Conservation (phyloP, 1,140 invertebrate species). For the Probaryconus sp. region DNA sequence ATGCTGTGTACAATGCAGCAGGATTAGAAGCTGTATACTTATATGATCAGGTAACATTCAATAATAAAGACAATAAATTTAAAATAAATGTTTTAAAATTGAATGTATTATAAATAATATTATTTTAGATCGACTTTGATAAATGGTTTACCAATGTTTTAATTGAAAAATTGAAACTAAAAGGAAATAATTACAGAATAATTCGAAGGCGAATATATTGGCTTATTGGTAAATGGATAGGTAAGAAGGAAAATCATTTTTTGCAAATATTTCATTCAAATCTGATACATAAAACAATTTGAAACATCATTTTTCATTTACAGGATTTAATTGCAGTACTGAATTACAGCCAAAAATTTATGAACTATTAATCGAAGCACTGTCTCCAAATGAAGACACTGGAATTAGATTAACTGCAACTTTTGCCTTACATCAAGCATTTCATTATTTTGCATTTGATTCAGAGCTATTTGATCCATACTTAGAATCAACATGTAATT, state of each 20-base stretch:
- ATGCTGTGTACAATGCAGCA: constrained; percentile 96
- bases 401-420: constrained; percentile 90
- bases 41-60: constrained; percentile 87
- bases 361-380: constrained; percentile 85
- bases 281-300: no score
- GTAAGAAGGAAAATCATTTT: constrained; percentile 47
- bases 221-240: constrained; percentile 83
- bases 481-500: no score
- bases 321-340: constrained; percentile 88
- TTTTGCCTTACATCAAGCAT: constrained; percentile 85
- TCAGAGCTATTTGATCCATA: constrained; percentile 90
- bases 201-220: constrained; percentile 92
- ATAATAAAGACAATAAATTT: constrained; percentile 5
- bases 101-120: background rate
- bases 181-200: constrained; percentile 91
- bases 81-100: constrained; percentile 9
- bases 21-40: constrained; percentile 93
- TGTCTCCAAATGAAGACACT: constrained; percentile 86
- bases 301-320: constrained; percentile 6
- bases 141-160: constrained; percentile 93
- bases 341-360: constrained; percentile 90
- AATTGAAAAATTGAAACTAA: constrained; percentile 88
- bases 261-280: background rate
- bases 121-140: constrained; percentile 89
- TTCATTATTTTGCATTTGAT: constrained; percentile 96